Percentiles rank a stretch among this genome's conserved stretches.
These are phyloP conservation scores for Habrosyne pyritoides DNA, from an alignment of 2,888 invertebrate species.

Conservation along the genomic window DNA sequence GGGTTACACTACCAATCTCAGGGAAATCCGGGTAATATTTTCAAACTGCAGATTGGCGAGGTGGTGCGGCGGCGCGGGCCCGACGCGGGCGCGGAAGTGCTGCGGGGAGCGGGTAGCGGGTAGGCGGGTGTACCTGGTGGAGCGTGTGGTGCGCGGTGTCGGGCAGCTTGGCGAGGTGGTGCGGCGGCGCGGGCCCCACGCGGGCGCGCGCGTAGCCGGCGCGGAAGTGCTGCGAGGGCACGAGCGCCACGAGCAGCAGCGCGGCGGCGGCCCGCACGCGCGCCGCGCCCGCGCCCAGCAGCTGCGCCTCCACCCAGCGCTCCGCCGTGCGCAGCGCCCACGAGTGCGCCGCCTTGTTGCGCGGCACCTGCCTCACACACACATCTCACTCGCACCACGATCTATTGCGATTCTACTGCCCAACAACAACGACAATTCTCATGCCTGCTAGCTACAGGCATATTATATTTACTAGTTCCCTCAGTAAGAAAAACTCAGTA, in stretches of 20 bases:
- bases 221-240: slow-evolving; percentile 95
- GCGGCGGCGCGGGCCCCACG: slow-evolving; percentile 73
- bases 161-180: slow-evolving; percentile 60
- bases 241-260: slow-evolving; percentile 93
- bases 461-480: no score
- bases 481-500: no score
- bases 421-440: no score
- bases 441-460: no score
- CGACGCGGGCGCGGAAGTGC: no score
- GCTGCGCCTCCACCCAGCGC: slow-evolving; percentile 95
- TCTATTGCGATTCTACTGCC: no score
- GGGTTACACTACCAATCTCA: no score
- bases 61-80: no score
- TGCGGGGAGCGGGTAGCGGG: no score
- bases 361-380: slow-evolving; percentile 81
- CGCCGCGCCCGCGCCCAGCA: slow-evolving; percentile 93
- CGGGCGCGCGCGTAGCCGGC: slow-evolving; percentile 90
- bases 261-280: slow-evolving; percentile 94
- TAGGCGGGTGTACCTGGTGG: slow-evolving; percentile 82
- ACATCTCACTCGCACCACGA: no score
- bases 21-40: no score
- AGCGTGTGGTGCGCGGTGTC: slow-evolving; percentile 81
- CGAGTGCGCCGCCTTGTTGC: slow-evolving; percentile 94
- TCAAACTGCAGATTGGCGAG: no score
- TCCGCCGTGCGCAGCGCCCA: slow-evolving; percentile 97